Conservation (phyloP, 2,888 invertebrate species). For the Heliconius cydno region DNA sequence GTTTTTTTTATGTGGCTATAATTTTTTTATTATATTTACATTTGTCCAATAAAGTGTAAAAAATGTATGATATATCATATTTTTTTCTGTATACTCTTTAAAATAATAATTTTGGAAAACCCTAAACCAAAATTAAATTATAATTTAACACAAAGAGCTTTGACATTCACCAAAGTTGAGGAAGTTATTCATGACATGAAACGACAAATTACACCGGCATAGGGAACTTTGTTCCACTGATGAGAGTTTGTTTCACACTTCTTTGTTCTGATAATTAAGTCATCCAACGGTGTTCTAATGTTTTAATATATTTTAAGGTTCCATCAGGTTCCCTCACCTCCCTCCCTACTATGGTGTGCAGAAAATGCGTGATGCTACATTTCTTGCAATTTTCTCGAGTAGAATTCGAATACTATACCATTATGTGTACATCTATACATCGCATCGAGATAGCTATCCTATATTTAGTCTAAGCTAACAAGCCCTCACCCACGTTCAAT, state of each 20-base stretch:
- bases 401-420: neutral
- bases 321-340: neutral
- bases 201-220: conserved; percentile 16
- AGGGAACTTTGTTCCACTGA: neutral
- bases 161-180: neutral
- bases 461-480: neutral
- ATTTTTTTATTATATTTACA: too few species aligned
- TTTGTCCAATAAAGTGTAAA: too few species aligned
- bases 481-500: too few species aligned
- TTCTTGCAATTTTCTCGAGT: neutral
- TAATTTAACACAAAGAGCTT: neutral
- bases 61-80: too few species aligned
- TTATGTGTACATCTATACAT: neutral
- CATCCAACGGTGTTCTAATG: neutral
- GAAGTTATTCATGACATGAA: conserved; percentile 12
- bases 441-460: neutral
- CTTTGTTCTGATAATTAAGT: conserved; percentile 11
- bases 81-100: neutral
- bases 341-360: neutral
- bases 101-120: neutral
- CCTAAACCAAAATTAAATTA: neutral
- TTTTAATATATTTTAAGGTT: neutral
- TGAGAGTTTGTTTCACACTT: conserved; percentile 13
- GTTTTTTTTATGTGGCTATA: too few species aligned
- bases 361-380: too few species aligned